A percentile compares a stretch with the other conserved stretches of the same genome.
Conservation (phyloP, 64 coral and sea anemone species). For the Pocillopora verrucosa region DNA sequence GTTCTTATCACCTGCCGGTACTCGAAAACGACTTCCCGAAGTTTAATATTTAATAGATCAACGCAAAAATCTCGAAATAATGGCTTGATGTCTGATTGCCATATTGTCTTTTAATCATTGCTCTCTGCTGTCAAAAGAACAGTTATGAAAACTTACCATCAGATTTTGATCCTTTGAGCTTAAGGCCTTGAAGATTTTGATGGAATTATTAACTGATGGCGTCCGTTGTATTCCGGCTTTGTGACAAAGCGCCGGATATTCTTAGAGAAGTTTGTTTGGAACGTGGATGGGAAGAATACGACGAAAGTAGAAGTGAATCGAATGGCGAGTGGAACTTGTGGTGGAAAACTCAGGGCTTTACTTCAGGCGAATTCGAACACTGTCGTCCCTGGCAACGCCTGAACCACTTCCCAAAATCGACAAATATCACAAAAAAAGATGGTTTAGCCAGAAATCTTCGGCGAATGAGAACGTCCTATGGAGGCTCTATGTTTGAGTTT, state of each 20-base stretch:
- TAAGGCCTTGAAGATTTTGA: no score
- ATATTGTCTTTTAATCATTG: neutral
- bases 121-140: neutral
- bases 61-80: neutral
- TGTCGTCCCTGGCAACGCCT: slow-evolving; percentile 90
- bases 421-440: slow-evolving; percentile 81
- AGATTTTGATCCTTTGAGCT: no score
- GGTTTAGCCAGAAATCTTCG: slow-evolving; percentile 81
- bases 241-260: slow-evolving; percentile 76
- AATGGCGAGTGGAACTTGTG: slow-evolving; percentile 81
- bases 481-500: slow-evolving; percentile 68
- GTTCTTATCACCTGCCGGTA: neutral
- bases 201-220: slow-evolving; percentile 32
- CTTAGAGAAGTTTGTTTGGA: slow-evolving; percentile 77
- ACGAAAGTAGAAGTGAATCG: slow-evolving; percentile 45
- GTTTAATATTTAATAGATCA: neutral
- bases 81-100: no score
- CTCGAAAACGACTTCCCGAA: neutral
- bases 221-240: slow-evolving; percentile 78
- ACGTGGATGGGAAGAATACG: slow-evolving; percentile 77
- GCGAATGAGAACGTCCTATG: slow-evolving; percentile 83
- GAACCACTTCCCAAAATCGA: slow-evolving; percentile 90
- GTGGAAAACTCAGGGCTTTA: slow-evolving; percentile 88
- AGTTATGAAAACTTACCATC: neutral
- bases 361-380: slow-evolving; percentile 71